These are phyloP conservation scores for Rhysida immarginata DNA, from an alignment of 1,140 invertebrate genomes.

Conservation along the genomic window DNA sequence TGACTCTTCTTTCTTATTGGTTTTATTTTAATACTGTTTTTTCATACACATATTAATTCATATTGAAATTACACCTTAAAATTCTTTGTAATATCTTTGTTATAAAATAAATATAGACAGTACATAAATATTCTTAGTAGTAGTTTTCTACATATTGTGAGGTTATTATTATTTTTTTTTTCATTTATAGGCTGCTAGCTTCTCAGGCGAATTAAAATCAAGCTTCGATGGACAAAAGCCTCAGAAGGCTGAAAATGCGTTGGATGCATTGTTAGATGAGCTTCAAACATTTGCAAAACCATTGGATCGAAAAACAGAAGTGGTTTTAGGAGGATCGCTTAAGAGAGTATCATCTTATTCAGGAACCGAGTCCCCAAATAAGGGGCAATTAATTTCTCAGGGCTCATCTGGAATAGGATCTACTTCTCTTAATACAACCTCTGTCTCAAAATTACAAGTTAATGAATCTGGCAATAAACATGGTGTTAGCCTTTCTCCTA, in stretches of 20 bases:
- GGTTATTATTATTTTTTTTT: too few species aligned
- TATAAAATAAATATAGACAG: too few species aligned
- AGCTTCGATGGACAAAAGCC: slow-evolving; percentile 26
- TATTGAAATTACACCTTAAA: too few species aligned
- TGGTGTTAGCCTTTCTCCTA: slow-evolving; percentile 8
- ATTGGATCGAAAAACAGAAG: slow-evolving; percentile 2
- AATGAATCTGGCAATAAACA: slow-evolving; percentile 8
- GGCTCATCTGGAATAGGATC: slow-evolving; percentile 4
- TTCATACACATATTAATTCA: too few species aligned
- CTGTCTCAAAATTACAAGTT: slow-evolving; percentile 15
- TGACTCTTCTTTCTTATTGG: too few species aligned
- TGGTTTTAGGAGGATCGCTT: slow-evolving; percentile 5
- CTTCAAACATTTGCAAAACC: slow-evolving; percentile 51
- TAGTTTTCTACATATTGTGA: too few species aligned
- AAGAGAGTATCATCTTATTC: slow-evolving; percentile 21
- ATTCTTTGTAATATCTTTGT: too few species aligned
- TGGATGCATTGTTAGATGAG: slow-evolving; percentile 87
- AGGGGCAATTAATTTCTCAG: slow-evolving; percentile 10
- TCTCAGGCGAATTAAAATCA: slow-evolving; percentile 23
- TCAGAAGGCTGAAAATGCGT: slow-evolving; percentile 69
- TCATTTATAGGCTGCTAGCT: slow-evolving; percentile 8
- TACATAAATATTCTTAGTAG: too few species aligned
- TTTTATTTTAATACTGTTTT: too few species aligned
- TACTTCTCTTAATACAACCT: slow-evolving; percentile 3
- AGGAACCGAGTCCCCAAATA: slow-evolving; percentile 22